Conservation (phyloP, 2,888 invertebrate genomes). For the Ichneumon xanthorius region DNA sequence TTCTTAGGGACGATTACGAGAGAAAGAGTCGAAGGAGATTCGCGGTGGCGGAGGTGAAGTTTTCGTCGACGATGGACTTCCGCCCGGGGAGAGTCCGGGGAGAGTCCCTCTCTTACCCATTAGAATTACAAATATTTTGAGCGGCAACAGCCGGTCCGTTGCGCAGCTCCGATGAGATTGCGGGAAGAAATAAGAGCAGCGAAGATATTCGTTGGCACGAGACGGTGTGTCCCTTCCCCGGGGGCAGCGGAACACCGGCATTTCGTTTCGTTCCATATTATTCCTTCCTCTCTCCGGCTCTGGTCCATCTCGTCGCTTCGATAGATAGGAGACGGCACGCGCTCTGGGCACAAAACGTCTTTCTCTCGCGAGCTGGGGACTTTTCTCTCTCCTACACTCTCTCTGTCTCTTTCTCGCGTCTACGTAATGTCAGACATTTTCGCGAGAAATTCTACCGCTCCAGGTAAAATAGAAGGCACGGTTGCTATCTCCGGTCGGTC, state of each 20-base stretch:
- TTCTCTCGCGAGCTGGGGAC: slow-evolving; percentile 9
- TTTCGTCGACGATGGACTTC: slow-evolving; percentile 43
- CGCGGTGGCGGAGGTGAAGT: slow-evolving; percentile 33
- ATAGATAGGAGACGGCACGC: slow-evolving; percentile 74
- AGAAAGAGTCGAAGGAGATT: slow-evolving; percentile 30
- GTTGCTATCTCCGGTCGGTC: slow-evolving; percentile 22
- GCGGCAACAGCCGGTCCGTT: slow-evolving; percentile 76
- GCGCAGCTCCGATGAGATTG: slow-evolving; percentile 73
- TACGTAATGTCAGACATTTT: slow-evolving; percentile 78
- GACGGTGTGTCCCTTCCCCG: slow-evolving; percentile 5
- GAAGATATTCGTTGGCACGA: slow-evolving; percentile 5
- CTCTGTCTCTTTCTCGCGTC: not conserved
- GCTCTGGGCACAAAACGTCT: slow-evolving; percentile 79
- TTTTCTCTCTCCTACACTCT: not conserved
- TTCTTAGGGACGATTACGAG: slow-evolving; percentile 52
- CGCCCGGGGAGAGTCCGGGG: slow-evolving; percentile 48
- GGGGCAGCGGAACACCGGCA: slow-evolving; percentile 34
- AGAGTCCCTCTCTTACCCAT: slow-evolving; percentile 71
- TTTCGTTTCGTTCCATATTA: slow-evolving; percentile 50
- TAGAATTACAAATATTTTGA: slow-evolving; percentile 81
- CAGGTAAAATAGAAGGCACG: slow-evolving; percentile 44
- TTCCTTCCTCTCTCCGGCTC: slow-evolving; percentile 33
- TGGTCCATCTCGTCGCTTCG: slow-evolving; percentile 52
- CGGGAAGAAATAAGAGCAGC: slow-evolving; percentile 66
- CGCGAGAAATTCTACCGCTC: slow-evolving; percentile 76